phyloP scores from a whole-genome alignment of 2,888 invertebrate genomes.

The Dascillus cervinus region DNA sequence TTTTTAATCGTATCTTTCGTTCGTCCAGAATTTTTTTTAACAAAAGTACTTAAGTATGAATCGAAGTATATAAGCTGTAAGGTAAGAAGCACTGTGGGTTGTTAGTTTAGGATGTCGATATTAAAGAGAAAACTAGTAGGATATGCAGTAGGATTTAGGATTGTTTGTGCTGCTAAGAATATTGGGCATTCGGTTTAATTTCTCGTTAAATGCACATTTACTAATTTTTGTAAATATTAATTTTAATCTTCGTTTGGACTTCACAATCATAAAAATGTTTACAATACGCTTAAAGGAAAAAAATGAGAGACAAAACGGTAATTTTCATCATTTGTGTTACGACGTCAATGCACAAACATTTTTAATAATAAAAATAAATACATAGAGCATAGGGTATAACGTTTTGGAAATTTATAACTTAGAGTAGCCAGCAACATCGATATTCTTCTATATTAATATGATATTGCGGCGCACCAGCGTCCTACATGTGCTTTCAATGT shows the following conservation, averaged over 20 bases:
- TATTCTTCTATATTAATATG: conserved; percentile 38
- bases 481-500: conserved; percentile 44
- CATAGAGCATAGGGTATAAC: conserved; percentile 32
- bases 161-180: conserved; percentile 31
- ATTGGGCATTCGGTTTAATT: conserved; percentile 14
- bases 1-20: conserved; percentile 23
- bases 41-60: conserved; percentile 32
- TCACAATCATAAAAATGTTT: too few relatives aligned
- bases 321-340: too few relatives aligned
- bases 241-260: not conserved
- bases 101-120: conserved; percentile 30
- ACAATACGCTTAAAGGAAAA: conserved; percentile 1
- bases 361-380: conserved; percentile 27
- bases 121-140: conserved; percentile 23
- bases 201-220: conserved; percentile 8
- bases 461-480: conserved; percentile 32
- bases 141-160: conserved; percentile 29
- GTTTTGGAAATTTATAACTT: conserved; percentile 34
- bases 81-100: conserved; percentile 31
- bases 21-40: conserved; percentile 32
- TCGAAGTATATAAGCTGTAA: conserved; percentile 27
- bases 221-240: conserved; percentile 5
- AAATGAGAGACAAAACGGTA: too few relatives aligned
- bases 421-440: conserved; percentile 40
- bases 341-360: conserved; percentile 42